Evolutionary conservation across 1,140 invertebrate genomes (phyloP).

Genomic region (Cherax destructor): DNA sequence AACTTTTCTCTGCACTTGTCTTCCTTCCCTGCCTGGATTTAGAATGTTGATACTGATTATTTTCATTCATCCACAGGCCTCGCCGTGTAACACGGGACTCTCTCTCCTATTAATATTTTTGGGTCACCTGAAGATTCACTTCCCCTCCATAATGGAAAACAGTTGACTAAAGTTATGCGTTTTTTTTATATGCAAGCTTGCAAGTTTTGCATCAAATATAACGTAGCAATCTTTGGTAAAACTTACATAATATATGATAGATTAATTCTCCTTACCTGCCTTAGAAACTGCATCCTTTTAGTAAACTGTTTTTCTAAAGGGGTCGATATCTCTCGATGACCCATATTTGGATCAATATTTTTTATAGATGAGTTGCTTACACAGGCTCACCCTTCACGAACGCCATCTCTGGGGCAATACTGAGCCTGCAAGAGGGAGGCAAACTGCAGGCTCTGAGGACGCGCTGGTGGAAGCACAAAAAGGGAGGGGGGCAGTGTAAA

Average conservation of each 20-base stretch:
- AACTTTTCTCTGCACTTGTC: background rate
- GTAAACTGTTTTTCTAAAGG: too few species aligned
- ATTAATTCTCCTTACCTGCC: too few species aligned
- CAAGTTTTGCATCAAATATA: too few species aligned
- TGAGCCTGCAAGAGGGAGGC: slow-evolving; percentile 78
- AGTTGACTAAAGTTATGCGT: too few species aligned
- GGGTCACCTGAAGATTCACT: too few species aligned
- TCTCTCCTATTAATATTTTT: background rate
- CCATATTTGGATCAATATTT: background rate
- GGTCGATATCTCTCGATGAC: too few species aligned
- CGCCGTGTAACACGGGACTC: background rate
- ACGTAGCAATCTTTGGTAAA: too few species aligned
- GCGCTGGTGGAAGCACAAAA: slow-evolving; percentile 78
- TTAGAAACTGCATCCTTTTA: too few species aligned
- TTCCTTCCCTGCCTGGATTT: background rate
- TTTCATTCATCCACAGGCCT: slow-evolving; percentile 30
- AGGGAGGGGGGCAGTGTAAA: slow-evolving; percentile 73
- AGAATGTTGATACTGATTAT: slow-evolving; percentile 17
- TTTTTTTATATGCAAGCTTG: too few species aligned
- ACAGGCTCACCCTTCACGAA: slow-evolving; percentile 86
- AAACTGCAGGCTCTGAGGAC: slow-evolving; percentile 77
- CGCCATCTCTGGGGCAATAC: slow-evolving; percentile 81
- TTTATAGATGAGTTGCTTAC: slow-evolving; percentile 39
- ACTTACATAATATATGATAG: too few species aligned
- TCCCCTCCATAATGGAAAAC: too few species aligned